Conservation (phyloP, 2,113 vertebrate species). For the Chelonoidis abingdonii region DNA sequence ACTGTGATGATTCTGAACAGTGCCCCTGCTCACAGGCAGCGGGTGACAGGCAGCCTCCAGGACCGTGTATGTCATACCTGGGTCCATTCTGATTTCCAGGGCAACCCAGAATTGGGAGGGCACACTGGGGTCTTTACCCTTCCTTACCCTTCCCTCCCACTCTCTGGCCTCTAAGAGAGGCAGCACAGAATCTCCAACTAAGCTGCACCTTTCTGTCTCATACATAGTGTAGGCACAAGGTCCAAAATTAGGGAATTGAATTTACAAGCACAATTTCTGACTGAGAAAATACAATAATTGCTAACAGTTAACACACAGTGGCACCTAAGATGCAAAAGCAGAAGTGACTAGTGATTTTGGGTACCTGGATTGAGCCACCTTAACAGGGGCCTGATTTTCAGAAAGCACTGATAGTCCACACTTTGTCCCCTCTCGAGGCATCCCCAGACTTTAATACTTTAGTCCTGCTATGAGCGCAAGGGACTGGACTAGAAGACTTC, state of each 20-base stretch:
- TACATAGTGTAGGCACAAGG: not conserved
- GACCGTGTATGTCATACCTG: not conserved
- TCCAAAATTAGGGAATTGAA: not conserved
- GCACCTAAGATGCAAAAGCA: not conserved
- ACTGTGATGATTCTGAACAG: not conserved
- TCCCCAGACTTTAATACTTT: not conserved
- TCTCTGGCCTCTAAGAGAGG: not conserved
- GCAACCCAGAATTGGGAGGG: not conserved
- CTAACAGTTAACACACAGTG: not conserved
- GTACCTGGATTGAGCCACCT: not conserved
- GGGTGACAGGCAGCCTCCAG: not conserved
- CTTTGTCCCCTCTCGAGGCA: accelerated
- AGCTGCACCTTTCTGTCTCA: not conserved
- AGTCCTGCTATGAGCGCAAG: too few species aligned
- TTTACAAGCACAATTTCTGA: not conserved
- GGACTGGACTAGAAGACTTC: too few species aligned
- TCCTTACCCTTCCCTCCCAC: not conserved
- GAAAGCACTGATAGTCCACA: not conserved
- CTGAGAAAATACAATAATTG: not conserved
- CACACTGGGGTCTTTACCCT: not conserved
- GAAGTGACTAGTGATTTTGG: not conserved
- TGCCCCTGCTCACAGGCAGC: not conserved
- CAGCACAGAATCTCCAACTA: not conserved
- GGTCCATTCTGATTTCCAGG: not conserved
- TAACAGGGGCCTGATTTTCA: not conserved